Evolutionary conservation across 2,113 vertebrate species (phyloP).

Genomic region (Laticauda laticaudata): DNA sequence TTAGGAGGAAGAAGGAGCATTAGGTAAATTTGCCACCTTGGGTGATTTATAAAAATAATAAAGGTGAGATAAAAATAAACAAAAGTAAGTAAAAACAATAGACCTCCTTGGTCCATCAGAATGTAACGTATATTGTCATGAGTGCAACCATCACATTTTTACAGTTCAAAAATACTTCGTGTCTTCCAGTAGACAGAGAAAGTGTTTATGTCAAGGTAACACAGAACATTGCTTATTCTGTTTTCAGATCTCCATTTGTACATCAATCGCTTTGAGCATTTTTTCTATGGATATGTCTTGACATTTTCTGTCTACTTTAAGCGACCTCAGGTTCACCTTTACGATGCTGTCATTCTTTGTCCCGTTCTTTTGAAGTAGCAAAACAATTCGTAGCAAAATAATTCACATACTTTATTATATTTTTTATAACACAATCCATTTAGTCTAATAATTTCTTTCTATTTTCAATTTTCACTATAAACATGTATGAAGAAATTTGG

Average conservation of each 20-base stretch:
- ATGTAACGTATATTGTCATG: not conserved
- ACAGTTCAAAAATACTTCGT: rapidly evolving
- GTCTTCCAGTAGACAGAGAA: not conserved
- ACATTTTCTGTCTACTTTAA: not conserved
- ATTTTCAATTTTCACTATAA: not conserved
- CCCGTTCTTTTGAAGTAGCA: rapidly evolving
- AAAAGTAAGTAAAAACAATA: too few species aligned
- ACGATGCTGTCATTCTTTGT: rapidly evolving
- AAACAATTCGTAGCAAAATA: not conserved
- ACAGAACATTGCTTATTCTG: rapidly evolving
- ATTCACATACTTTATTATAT: not conserved
- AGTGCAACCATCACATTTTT: rapidly evolving
- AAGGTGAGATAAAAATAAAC: not conserved
- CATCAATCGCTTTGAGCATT: rapidly evolving
- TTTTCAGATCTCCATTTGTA: not conserved
- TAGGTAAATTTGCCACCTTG: not conserved
- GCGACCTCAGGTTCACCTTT: rapidly evolving
- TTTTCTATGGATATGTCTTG: not conserved
- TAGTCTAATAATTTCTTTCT: not conserved
- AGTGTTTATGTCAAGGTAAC: rapidly evolving
- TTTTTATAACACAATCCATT: not conserved
- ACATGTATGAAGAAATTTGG: not conserved
- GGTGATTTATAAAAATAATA: not conserved
- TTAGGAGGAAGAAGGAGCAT: not conserved
- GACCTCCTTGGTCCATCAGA: not conserved